Percentiles rank a stretch among this genome's conserved stretches.
Evolutionary conservation across 2,113 vertebrate species (phyloP).

Genomic region (Nematolebias whitei): DNA sequence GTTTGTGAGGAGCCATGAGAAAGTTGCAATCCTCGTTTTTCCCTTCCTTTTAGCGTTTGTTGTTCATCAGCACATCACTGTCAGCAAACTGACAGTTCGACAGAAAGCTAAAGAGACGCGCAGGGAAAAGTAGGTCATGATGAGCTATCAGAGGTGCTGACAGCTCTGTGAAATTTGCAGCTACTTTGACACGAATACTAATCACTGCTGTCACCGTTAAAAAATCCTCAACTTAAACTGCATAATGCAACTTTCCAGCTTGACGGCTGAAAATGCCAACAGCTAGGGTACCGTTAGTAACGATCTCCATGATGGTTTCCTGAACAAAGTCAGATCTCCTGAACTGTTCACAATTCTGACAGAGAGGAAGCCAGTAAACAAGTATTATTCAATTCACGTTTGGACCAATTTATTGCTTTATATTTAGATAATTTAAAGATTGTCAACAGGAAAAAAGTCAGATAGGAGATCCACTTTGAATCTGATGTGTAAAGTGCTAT

Average conservation of each 20-base stretch:
- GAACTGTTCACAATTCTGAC: slow-evolving; percentile 21
- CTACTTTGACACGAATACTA: slow-evolving; percentile 68
- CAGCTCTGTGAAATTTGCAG: slow-evolving; percentile 68
- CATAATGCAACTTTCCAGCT: slow-evolving; percentile 9
- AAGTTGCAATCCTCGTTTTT: slow-evolving; percentile 33
- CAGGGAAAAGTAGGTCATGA: slow-evolving; percentile 70
- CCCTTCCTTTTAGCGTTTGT: slow-evolving; percentile 21
- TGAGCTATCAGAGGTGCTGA: slow-evolving; percentile 69
- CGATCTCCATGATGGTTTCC: slow-evolving; percentile 9
- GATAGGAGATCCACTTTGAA: no score
- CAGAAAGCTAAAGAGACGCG: slow-evolving; percentile 54
- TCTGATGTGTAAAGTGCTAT: no score
- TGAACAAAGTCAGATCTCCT: not conserved
- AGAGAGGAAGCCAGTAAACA: slow-evolving; percentile 1
- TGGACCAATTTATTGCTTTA: slow-evolving; percentile 55
- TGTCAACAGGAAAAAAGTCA: no score
- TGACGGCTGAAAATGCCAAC: slow-evolving; percentile 11
- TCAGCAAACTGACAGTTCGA: slow-evolving; percentile 55
- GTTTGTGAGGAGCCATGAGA: slow-evolving; percentile 38
- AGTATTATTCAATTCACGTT: slow-evolving; percentile 9
- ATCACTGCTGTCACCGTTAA: slow-evolving; percentile 53
- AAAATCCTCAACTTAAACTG: slow-evolving; percentile 28
- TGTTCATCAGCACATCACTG: slow-evolving; percentile 64
- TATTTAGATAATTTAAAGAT: no score
- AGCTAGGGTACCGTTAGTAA: slow-evolving; percentile 23